Conservation (phyloP, 2,113 vertebrate genomes). For the Oreochromis tanganicae region DNA sequence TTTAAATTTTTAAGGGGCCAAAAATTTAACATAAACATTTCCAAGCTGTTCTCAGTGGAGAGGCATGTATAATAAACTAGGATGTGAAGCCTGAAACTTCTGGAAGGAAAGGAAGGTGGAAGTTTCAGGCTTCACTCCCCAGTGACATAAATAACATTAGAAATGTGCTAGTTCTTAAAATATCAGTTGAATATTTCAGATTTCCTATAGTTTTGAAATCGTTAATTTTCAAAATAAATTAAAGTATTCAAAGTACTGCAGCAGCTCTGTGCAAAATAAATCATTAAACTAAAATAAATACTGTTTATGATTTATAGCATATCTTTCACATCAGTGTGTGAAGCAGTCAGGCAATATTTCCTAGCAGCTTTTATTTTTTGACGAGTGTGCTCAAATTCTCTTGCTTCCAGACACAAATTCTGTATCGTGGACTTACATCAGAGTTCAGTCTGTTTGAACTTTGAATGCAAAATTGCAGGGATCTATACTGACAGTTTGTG, state of each 20-base stretch:
- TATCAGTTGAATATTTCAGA: background rate
- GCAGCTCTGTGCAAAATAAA: background rate
- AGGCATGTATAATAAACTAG: background rate
- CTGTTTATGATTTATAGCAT: background rate
- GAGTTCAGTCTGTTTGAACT: background rate
- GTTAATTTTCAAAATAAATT: background rate
- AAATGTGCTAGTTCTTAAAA: background rate
- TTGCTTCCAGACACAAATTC: background rate
- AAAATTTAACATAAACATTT: slow-evolving; percentile 8
- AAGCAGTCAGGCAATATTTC: background rate
- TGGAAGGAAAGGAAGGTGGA: background rate
- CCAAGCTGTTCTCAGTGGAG: slow-evolving; percentile 9
- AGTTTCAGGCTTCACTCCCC: background rate
- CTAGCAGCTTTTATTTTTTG: background rate
- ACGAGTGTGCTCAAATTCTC: background rate
- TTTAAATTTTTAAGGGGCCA: slow-evolving; percentile 1
- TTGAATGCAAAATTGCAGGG: background rate
- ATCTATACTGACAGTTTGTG: background rate
- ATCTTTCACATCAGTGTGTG: background rate
- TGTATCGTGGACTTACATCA: background rate
- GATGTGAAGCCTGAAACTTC: background rate
- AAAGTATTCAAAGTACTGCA: background rate
- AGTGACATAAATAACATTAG: background rate
- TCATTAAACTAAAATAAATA: background rate
- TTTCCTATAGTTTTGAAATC: background rate